phyloP scores from a whole-genome alignment of 2,888 invertebrate genomes.

The Parnassius mnemosyne region DNA sequence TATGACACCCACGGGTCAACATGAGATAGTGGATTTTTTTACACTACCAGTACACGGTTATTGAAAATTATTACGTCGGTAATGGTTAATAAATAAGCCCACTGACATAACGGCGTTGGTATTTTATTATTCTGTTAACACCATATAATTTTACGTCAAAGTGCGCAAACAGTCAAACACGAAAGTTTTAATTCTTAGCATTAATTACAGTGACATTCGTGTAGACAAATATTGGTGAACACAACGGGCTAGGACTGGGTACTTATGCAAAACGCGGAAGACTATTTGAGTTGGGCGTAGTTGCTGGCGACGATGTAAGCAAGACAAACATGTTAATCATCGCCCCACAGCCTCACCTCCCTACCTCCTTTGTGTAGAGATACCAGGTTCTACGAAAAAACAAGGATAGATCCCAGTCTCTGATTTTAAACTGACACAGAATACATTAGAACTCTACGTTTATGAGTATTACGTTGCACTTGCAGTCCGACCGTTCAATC shows the following conservation, averaged over 20 bases:
- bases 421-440: not conserved
- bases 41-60: too few species aligned
- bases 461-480: too few species aligned
- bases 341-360: conserved; percentile 43
- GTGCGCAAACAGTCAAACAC: conserved; percentile 39
- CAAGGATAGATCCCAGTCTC: not conserved
- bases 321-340: conserved; percentile 79
- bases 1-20: too few species aligned
- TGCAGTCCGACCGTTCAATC: too few species aligned
- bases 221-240: conserved; percentile 68
- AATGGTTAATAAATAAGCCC: too few species aligned
- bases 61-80: too few species aligned
- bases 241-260: conserved; percentile 45
- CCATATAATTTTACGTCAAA: conserved; percentile 26
- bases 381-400: not conserved
- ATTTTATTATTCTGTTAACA: not conserved
- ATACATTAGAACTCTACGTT: too few species aligned
- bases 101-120: not conserved
- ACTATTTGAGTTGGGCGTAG: conserved; percentile 78
- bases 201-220: conserved; percentile 66
- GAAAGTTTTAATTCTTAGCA: conserved; percentile 71
- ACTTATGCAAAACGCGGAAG: conserved; percentile 73
- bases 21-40: too few species aligned
- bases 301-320: conserved; percentile 76
- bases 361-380: conserved; percentile 14